A percentile compares a stretch with the other conserved stretches of the same genome.
Conservation (phyloP, 2,888 invertebrate genomes). For the Xanthostigma xanthostigma region DNA sequence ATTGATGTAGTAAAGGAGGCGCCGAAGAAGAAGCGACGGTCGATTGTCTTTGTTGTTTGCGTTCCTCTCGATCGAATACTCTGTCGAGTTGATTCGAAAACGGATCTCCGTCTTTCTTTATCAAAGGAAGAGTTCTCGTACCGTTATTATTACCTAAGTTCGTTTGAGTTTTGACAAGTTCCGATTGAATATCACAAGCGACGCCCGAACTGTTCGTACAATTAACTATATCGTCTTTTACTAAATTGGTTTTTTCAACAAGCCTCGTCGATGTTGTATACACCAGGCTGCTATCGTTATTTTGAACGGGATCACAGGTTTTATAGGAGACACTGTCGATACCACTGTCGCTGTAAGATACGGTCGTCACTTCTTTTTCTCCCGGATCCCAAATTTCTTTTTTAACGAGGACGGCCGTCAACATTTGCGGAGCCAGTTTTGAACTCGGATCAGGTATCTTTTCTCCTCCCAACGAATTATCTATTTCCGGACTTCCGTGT, state of each 20-base stretch:
- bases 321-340: constrained; percentile 21
- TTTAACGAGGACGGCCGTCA: constrained; percentile 28
- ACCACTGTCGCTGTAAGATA: constrained; percentile 7
- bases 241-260: constrained; percentile 15
- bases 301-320: constrained; percentile 23
- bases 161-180: constrained; percentile 14
- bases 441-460: constrained; percentile 12
- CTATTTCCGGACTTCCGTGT: constrained; percentile 22
- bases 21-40: constrained; percentile 13
- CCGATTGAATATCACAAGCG: constrained; percentile 14
- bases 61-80: constrained; percentile 54
- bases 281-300: constrained; percentile 29
- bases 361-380: constrained; percentile 25
- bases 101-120: constrained; percentile 36
- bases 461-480: constrained; percentile 15
- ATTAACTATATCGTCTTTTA: constrained; percentile 1
- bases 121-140: constrained; percentile 11
- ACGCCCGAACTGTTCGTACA: constrained; percentile 13
- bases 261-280: constrained; percentile 29
- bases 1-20: constrained; percentile 29
- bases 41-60: constrained; percentile 26
- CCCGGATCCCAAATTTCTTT: constrained; percentile 56
- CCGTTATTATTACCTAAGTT: constrained; percentile 23
- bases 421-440: constrained; percentile 19
- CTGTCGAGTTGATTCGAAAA: constrained; percentile 56